phyloP scores from a whole-genome alignment of 2,888 invertebrate genomes.

The Protonemura montana region DNA sequence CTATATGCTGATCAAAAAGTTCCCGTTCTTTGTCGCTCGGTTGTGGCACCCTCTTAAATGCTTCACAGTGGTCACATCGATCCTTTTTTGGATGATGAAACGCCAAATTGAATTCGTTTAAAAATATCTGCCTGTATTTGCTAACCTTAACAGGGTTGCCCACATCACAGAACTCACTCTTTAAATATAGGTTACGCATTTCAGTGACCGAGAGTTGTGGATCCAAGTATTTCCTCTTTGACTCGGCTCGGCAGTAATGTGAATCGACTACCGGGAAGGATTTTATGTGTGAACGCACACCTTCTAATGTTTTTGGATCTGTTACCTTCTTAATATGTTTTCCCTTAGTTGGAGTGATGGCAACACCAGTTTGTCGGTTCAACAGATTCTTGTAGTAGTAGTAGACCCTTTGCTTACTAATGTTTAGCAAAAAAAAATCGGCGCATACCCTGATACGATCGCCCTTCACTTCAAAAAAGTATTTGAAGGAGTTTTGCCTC shows the following conservation, averaged over 20 bases:
- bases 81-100: conserved; percentile 52
- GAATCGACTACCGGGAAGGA: conserved; percentile 51
- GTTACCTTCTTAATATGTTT: background rate
- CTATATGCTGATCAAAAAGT: background rate
- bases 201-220: conserved; percentile 49
- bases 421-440: no score
- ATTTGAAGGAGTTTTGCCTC: no score
- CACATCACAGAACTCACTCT: conserved; percentile 46
- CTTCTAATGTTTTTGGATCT: background rate
- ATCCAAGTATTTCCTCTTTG: conserved; percentile 50
- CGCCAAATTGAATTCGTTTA: conserved; percentile 49
- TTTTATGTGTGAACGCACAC: conserved; percentile 48
- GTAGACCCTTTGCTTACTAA: no score
- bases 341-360: conserved; percentile 8
- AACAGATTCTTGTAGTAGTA: background rate
- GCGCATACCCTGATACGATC: no score
- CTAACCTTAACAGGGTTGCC: conserved; percentile 47
- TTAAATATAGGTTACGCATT: conserved; percentile 50
- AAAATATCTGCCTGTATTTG: conserved; percentile 50
- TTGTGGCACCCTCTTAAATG: conserved; percentile 39
- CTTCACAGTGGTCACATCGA: conserved; percentile 50
- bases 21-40: background rate
- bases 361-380: background rate
- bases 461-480: no score
- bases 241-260: conserved; percentile 49